These are phyloP conservation scores for Ciconia maguari DNA, from an alignment of 2,113 vertebrate genomes.

Conservation along the genomic window DNA sequence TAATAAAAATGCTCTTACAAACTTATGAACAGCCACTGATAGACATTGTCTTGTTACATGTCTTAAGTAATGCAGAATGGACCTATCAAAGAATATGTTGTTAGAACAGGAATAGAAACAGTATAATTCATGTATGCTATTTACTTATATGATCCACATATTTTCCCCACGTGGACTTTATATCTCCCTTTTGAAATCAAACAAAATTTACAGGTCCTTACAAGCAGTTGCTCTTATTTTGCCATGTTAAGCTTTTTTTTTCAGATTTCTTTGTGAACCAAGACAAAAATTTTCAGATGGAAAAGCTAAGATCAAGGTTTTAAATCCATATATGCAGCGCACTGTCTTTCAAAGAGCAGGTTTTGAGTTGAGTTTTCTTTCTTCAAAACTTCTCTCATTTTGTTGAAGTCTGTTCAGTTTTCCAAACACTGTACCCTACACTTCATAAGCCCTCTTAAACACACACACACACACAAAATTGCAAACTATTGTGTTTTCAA, in stretches of 20 bases:
- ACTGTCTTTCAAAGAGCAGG: not conserved
- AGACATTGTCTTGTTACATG: not conserved
- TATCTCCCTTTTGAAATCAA: not conserved
- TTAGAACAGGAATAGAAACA: not conserved
- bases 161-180: not conserved
- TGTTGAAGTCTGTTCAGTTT: not conserved
- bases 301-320: not conserved
- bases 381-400: not conserved
- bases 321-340: not conserved
- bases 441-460: not conserved
- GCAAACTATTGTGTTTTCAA: not conserved
- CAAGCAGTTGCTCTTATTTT: not conserved
- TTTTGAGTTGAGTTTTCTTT: not conserved
- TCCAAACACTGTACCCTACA: not conserved
- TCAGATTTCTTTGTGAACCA: not conserved
- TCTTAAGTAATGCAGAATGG: not conserved
- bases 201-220: not conserved
- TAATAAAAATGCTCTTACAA: not conserved
- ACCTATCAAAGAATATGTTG: not conserved
- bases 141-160: not conserved
- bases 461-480: not conserved
- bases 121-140: accelerated
- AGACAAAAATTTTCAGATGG: not conserved
- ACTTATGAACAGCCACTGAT: not conserved
- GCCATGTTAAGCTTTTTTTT: not conserved